phyloP scores from a whole-genome alignment of 2,113 vertebrate genomes.

The Epinephelus fuscoguttatus region DNA sequence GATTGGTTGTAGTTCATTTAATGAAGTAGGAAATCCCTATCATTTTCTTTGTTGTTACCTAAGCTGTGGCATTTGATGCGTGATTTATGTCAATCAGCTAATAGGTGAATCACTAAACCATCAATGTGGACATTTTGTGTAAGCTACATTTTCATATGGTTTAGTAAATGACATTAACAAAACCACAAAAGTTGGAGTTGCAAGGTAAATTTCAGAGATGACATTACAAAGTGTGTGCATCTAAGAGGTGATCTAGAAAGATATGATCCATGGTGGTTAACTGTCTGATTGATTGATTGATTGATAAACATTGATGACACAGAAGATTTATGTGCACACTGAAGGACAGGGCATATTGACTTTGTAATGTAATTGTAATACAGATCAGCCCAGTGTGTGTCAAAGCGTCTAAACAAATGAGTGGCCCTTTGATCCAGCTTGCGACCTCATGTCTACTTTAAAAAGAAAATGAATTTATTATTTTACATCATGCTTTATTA shows the following conservation, averaged over 20 bases:
- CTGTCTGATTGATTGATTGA: slow-evolving; percentile 18
- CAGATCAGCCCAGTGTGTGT: slow-evolving; percentile 45
- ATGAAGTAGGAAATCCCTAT: background rate
- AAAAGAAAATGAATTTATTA: background rate
- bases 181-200: slow-evolving; percentile 1
- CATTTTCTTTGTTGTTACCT: background rate
- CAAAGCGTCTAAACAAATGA: slow-evolving; percentile 8
- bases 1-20: background rate
- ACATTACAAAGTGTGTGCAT: background rate
- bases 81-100: background rate
- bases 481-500: background rate
- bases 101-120: background rate
- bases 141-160: background rate
- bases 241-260: background rate
- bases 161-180: background rate
- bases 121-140: background rate
- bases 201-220: background rate
- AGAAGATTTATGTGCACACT: slow-evolving; percentile 60
- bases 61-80: background rate
- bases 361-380: slow-evolving; percentile 62
- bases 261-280: slow-evolving; percentile 45
- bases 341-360: slow-evolving; percentile 47
- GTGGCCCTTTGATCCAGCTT: background rate
- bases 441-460: background rate
- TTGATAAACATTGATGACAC: slow-evolving; percentile 64